Base-by-base conservation (phyloP, 2,888 invertebrate species). In the Ormyrus labotus region DNA sequence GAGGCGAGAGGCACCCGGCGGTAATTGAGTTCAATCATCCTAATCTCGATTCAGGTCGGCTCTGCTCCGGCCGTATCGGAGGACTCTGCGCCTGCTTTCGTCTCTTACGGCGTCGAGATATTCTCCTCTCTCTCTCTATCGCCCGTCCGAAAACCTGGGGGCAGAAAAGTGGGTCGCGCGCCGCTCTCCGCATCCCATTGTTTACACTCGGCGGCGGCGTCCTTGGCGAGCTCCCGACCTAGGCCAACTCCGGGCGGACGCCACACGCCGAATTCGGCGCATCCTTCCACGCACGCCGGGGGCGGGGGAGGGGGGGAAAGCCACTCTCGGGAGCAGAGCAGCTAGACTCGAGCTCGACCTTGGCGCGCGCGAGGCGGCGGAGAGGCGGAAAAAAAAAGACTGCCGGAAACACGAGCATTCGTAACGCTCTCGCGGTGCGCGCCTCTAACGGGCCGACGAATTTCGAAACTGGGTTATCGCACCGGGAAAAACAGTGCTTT, bases 21-120 rank as follows among this genome's bases (percentile, higher is more conserved):
- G 53, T 81, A 81, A 81, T 81, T 81, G 78, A 81, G 78, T 72
- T 79, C 81, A 81, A 81, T 81, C 81, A 79, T 78, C 75, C 67
- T 79, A 81, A 75, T 78, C 75, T 63, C 75, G 67, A 81, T 78
- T 75, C 63, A 64, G 76, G 80, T 77, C 80, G 72, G 19, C 50
- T 19, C 19, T 19, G 53, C 8, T 58, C 9, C 65, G 7, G 7
- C 10, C 19, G 13, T 53, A 47, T n/a, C 0, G 19, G 19, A 19
- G 19, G 19, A 19, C 19, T 19, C 19, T 19, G 53, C 57, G 64
- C 13, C 19, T 19, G 19, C 19, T 19, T 19, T 19, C 19, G n/a
- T 11, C 7, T 11, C 19, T 53, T 45, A 4, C 9, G n/a, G 47
- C 64, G 45, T 11, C 57, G 1, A n/a, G 11, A 6, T 7, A n/a